Base-by-base conservation (phyloP, 2,888 invertebrate species). In the Steinernema carpocapsae region DNA sequence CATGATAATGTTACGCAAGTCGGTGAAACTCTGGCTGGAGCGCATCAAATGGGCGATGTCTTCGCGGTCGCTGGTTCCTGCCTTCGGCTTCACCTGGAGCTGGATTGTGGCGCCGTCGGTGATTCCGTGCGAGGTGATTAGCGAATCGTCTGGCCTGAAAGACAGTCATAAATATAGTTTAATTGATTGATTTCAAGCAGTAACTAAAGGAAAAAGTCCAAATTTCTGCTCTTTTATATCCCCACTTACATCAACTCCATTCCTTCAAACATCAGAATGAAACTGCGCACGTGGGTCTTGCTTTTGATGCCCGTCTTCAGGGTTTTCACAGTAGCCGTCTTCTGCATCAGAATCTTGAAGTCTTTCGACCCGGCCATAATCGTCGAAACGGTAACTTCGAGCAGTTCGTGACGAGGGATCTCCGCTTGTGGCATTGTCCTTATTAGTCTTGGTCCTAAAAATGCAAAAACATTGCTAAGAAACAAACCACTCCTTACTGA, bases 41-140 rank as follows among this genome's bases (percentile, higher is more conserved):
- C n/a, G 42, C 4, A 74, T 29, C 43, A 74, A 37, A 22, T 70
- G 70, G n/a, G 64, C 70, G 46, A 74, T 74, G 56, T 74, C 74
- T 43, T 74, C 74, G 22, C 70, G 64, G 52, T 74, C 74, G 42
- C 70, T 71, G 46, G 29, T 74, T n/a, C 74, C 74, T 19, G 51
- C 14, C 29, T 74, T 70, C 14, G 74, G 12, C 22, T 43, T 71
- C 42, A 74, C 43, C 37, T 74, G 74, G 19, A 74, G 37, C 17
- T 46, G 42, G 14, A 74, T 10, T 17, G 52, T 45, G 29, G 43
- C 29, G 52, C 70, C 74, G 3, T 52, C 51, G 37, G 37, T 17
- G 32, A 74, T 71, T 17, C 74, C 74, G 22, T 71, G 45, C 42
- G 74, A 74, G 26, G 24, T 22, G 14, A 74, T 26, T n/a, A 42